A percentile compares a stretch with the other conserved stretches of the same genome.
phyloP scores from a whole-genome alignment of 2,797 vertebrate species.

The Toxotes lorentzi region DNA sequence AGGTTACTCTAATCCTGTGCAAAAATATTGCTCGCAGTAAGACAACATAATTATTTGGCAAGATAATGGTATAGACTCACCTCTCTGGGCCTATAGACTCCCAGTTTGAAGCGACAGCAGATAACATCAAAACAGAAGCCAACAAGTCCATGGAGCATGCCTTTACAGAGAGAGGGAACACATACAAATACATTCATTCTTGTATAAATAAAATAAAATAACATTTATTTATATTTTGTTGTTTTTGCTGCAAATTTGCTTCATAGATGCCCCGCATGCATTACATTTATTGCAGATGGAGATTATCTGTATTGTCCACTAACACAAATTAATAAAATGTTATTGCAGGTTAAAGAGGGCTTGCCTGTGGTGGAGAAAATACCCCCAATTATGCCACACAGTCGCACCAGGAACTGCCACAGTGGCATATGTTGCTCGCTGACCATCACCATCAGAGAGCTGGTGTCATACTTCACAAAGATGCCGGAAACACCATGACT shows the following conservation, averaged over 20 bases:
- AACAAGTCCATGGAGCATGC: constrained; percentile 92
- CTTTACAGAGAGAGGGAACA: constrained; percentile 71
- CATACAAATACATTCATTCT: not conserved
- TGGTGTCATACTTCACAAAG: constrained; percentile 95
- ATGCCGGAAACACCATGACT: constrained; percentile 95
- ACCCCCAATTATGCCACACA: constrained; percentile 94
- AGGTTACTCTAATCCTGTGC: not conserved
- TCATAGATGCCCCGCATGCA: not conserved
- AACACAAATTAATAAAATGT: not conserved
- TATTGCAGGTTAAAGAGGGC: not conserved
- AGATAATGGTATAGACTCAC: constrained; percentile 44
- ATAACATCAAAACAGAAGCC: constrained; percentile 91
- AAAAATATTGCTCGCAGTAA: not conserved
- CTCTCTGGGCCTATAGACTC: constrained; percentile 81
- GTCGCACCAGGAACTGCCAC: constrained; percentile 93
- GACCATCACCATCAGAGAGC: constrained; percentile 94
- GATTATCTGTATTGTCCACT: not conserved
- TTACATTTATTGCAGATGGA: not conserved
- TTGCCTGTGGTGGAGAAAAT: constrained; percentile 96
- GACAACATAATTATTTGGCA: not conserved
- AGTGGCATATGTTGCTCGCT: constrained; percentile 96
- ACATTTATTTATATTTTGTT: not conserved
- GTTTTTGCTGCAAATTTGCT: not conserved
- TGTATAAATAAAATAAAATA: not conserved
- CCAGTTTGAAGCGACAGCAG: constrained; percentile 91